Base-by-base conservation (phyloP, 2,888 invertebrate species). In the Cryptus viduatorius region DNA sequence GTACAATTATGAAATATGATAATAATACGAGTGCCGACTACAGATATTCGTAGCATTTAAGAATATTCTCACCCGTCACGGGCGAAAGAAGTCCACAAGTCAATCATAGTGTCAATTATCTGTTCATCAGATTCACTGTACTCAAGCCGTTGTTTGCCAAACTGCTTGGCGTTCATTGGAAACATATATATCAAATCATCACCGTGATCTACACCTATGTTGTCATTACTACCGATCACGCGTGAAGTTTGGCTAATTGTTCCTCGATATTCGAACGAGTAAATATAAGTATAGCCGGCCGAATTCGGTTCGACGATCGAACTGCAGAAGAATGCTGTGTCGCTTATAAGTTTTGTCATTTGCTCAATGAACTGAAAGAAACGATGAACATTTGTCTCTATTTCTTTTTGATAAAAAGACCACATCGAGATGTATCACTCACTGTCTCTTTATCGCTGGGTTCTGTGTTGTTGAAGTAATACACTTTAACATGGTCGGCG, bases 181-280 rank as follows among this genome's bases (percentile, higher is more conserved):
- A 94, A 95, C 19, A 94, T 83, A 85, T 95, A 94, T 31, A 94
- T 91, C 1, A 95, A 88, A 65, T 95, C 95, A 82, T 95, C 94
- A 0, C 94, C 94, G 86, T 95, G 95, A 64, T 94, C 93, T 3
- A 94, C 94, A 3, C 94, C 86, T 12, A 84, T 31, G 10, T 82
- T 65, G 0, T 7, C 31, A 31, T 82, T 72, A n/a, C 67, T 61
- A 1, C 77, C 81, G 12, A 42, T 46, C 0, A 65, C n/a, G 1
- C 8, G n/a, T 5, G 73, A 67, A 42, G 84, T 64, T 10, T 50
- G 1, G 44, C 85, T 86, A 19, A 75, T 79, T 2, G 64, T 72
- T 8, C 87, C 87, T 14, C 76, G 80, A 78, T 87, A 89, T 8
- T 82, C 77, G 68, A 65, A 65, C n/a, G 42, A 37, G 56, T 56